Base-by-base conservation (phyloP, 2,888 invertebrate genomes). In the Acanthosepion esculentum region DNA sequence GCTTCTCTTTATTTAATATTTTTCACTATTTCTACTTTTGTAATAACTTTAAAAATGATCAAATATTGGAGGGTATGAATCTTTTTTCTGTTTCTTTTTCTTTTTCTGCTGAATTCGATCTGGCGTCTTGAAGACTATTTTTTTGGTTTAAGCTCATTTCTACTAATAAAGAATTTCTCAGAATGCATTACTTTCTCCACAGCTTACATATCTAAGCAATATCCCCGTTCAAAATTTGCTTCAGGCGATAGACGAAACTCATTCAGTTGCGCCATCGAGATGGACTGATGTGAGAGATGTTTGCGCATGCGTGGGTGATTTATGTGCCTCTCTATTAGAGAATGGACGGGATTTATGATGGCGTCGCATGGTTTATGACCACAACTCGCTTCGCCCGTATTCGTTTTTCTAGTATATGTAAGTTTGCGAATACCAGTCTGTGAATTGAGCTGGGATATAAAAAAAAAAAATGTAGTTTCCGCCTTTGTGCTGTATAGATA, bases 211-310 rank as follows among this genome's bases (percentile, higher is more conserved):
- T 78, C 78, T 78, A 78, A n/a, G 78, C 78, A n/a, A 78, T 78
- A 78, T 78, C 78, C 78, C 23, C n/a, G 18, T 78, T 78, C n/a
- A 78, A 78, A 78, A 78, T 78, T n/a, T 78, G 78, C 78, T 78
- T 33, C 78, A n/a, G 33, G 78, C n/a, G 78, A 78, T 23, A 78
- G n/a, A 23, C n/a, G 78, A 78, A 78, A 33, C 33, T n/a, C 78
- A 78, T 78, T 78, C 78, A 78, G 78, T 78, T 78, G n/a, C 78
- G 78, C 78, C 78, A 78, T 78, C 33, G 78, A 78, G n/a, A 78
- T 78, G 78, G 78, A 78, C 78, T 78, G 78, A 78, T 78, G 78
- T 78, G 78, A 78, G n/a, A 78, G 78, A 78, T 78, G 78, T 78
- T 78, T 78, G 78, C 78, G 78, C 78, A 78, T 78, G 78, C 78